Evolutionary conservation across 2,888 invertebrate species (phyloP).

Genomic region (Eumerus sabulonum): DNA sequence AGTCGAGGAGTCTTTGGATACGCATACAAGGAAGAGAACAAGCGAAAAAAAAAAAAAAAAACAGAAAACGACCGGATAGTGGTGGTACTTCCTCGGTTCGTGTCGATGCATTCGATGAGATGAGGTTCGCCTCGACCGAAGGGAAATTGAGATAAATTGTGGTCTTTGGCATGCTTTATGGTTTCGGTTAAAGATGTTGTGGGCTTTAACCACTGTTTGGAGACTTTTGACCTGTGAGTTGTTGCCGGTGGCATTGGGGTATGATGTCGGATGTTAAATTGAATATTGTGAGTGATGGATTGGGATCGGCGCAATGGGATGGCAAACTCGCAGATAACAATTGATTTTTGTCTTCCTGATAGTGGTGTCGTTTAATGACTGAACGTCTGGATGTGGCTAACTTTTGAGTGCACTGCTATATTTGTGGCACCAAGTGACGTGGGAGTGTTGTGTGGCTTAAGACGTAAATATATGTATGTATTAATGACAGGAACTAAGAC

Average conservation of each 20-base stretch:
- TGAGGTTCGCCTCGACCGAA: background rate
- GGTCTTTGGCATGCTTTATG: constrained; percentile 59
- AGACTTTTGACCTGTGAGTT: constrained; percentile 46
- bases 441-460: no score
- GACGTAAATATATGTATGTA: no score
- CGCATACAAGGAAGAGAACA: constrained; percentile 9
- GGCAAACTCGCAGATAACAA: constrained; percentile 11
- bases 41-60: no score
- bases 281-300: constrained; percentile 57
- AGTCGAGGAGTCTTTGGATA: background rate
- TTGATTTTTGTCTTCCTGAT: constrained; percentile 1
- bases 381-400: no score
- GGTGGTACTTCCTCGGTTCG: constrained; percentile 52
- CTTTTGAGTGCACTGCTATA: no score
- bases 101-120: constrained; percentile 2
- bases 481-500: no score
- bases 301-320: constrained; percentile 16
- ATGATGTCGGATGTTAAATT: constrained; percentile 34
- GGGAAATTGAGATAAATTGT: constrained; percentile 26
- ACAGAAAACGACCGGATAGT: constrained; percentile 21
- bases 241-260: constrained; percentile 15
- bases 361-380: no score
- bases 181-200: constrained; percentile 52
- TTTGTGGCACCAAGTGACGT: no score
- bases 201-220: constrained; percentile 47